Conservation (phyloP, 2,888 invertebrate species). For the Drosophila longiperda region DNA sequence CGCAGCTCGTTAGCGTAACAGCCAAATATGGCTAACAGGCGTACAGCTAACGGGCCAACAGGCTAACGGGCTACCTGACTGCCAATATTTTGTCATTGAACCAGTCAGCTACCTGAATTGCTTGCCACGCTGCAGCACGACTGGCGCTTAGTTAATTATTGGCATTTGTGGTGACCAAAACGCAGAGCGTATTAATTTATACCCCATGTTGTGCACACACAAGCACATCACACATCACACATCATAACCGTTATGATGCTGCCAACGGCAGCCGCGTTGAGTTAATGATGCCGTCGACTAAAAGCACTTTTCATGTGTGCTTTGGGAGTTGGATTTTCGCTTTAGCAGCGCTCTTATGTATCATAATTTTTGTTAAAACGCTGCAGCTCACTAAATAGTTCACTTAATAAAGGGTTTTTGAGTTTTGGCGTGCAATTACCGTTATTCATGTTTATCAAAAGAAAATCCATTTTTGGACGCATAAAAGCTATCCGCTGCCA, state of each 20-base stretch:
- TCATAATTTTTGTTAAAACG: conserved; percentile 22
- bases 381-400: conserved; percentile 18
- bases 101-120: conserved; percentile 17
- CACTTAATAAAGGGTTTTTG: conserved; percentile 13
- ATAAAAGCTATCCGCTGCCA: neutral
- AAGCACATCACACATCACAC: neutral
- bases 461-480: neutral
- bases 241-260: conserved; percentile 36
- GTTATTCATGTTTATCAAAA: neutral
- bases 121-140: conserved; percentile 17
- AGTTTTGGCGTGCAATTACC: neutral
- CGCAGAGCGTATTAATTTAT: conserved; percentile 68
- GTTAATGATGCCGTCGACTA: conserved; percentile 28
- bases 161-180: conserved; percentile 45
- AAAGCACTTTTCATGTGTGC: conserved; percentile 14
- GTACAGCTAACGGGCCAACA: conserved; percentile 13
- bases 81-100: conserved; percentile 47
- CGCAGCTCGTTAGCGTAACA: conserved; percentile 60
- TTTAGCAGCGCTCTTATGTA: neutral
- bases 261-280: conserved; percentile 43
- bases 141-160: conserved; percentile 71
- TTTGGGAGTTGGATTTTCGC: conserved; percentile 9
- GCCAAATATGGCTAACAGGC: conserved; percentile 21
- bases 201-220: conserved; percentile 29
- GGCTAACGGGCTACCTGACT: conserved; percentile 8